Percentiles rank a stretch among this genome's conserved stretches.
Evolutionary conservation across 2,888 invertebrate genomes (phyloP).

Genomic region (Eupeodes latifasciatus): DNA sequence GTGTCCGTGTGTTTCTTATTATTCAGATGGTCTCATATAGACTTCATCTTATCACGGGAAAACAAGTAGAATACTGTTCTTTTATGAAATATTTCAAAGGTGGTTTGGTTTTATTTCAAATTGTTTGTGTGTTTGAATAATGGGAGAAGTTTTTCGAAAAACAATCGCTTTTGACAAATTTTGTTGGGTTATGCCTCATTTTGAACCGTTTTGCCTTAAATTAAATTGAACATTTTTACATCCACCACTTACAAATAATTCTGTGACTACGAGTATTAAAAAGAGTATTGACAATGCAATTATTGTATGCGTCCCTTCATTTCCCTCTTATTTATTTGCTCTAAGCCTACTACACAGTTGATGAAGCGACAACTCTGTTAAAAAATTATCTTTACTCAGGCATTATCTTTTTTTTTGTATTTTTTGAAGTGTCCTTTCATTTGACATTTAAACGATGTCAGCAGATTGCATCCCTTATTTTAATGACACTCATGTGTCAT

Average conservation of each 20-base stretch:
- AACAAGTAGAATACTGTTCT: not conserved
- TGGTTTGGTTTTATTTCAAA: not conserved
- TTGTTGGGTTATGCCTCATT: too few species aligned
- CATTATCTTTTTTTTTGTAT: conserved; percentile 1
- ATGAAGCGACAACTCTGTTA: conserved; percentile 1
- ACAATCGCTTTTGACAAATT: too few species aligned
- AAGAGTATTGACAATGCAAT: too few species aligned
- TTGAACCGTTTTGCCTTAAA: too few species aligned
- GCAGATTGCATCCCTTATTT: conserved; percentile 56
- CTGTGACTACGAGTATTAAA: too few species aligned
- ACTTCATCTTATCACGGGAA: not conserved
- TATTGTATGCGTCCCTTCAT: too few species aligned
- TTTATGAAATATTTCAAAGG: not conserved
- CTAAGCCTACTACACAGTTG: not conserved
- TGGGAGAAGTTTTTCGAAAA: too few species aligned
- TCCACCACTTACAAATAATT: too few species aligned
- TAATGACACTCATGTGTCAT: conserved; percentile 65
- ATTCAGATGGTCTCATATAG: not conserved
- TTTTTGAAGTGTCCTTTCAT: conserved; percentile 63
- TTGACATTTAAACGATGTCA: conserved; percentile 69
- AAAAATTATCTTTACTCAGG: not conserved
- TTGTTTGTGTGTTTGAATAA: too few species aligned
- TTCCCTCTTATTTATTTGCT: too few species aligned
- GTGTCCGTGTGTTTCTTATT: too few species aligned
- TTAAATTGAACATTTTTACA: too few species aligned